These are phyloP conservation scores for Nerophis ophidion DNA, from an alignment of 2,113 vertebrate species.

Conservation along the genomic window DNA sequence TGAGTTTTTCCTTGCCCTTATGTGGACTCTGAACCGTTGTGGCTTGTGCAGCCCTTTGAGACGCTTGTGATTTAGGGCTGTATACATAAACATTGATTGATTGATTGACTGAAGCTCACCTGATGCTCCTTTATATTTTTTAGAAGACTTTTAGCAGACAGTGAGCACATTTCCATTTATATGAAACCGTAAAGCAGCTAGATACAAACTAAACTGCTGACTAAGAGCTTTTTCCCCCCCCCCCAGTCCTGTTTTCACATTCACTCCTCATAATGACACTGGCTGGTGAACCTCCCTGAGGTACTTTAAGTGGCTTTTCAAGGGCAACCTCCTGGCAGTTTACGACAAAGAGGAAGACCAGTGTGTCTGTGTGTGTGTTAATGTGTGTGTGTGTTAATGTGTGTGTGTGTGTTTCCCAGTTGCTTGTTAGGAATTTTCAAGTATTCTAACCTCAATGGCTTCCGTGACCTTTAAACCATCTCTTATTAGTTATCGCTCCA, in stretches of 20 bases:
- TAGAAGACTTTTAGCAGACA: too few species aligned
- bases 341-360: constrained; percentile 3
- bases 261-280: neutral
- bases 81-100: too few species aligned
- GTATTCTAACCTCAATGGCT: constrained; percentile 5
- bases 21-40: too few species aligned
- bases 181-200: neutral
- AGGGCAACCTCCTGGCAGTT: constrained; percentile 22
- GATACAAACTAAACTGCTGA: neutral
- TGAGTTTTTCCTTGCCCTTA: too few species aligned
- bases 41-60: too few species aligned
- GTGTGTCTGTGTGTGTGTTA: too few species aligned
- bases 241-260: constrained; percentile 4
- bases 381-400: neutral
- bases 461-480: neutral
- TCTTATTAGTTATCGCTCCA: constrained; percentile 13
- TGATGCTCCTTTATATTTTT: too few species aligned
- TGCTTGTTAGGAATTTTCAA: constrained; percentile 2
- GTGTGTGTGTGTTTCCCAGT: neutral
- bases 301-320: constrained; percentile 26
- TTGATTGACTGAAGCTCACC: too few species aligned
- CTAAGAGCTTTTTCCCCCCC: neutral
- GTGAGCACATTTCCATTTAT: too few species aligned
- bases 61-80: too few species aligned
- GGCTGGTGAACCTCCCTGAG: constrained; percentile 11